Conservation (phyloP, 2,888 invertebrate species). For the Acrocera orbiculus region DNA sequence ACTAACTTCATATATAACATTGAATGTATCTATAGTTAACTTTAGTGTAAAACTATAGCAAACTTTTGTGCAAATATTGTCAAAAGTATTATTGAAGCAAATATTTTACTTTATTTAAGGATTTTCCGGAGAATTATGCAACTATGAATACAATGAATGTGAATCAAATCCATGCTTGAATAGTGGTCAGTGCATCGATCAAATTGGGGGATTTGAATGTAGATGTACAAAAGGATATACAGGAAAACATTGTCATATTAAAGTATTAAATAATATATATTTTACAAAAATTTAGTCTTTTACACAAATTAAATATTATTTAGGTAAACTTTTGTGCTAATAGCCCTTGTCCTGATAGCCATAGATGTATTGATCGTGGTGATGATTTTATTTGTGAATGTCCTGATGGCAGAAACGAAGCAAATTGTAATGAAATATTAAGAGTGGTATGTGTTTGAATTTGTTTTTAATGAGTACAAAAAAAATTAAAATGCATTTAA, state of each 20-base stretch:
- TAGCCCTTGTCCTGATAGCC: slow-evolving; percentile 48
- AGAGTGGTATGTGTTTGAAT: slow-evolving; percentile 44
- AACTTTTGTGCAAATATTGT: too few relatives aligned
- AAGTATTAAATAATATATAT: slow-evolving; percentile 37
- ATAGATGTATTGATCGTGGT: slow-evolving; percentile 53
- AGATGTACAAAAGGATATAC: slow-evolving; percentile 51
- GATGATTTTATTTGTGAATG: slow-evolving; percentile 60
- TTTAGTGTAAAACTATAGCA: too few relatives aligned
- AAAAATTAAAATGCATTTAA: too few relatives aligned
- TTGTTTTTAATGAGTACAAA: too few relatives aligned
- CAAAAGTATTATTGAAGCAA: too few relatives aligned
- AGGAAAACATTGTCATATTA: slow-evolving; percentile 50
- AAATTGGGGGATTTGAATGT: slow-evolving; percentile 48
- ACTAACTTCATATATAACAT: too few relatives aligned
- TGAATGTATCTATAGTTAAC: too few relatives aligned
- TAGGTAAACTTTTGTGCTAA: slow-evolving; percentile 53
- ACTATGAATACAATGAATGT: slow-evolving; percentile 59
- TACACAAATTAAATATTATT: neutral
- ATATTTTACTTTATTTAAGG: slow-evolving; percentile 37
- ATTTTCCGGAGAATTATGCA: slow-evolving; percentile 54
- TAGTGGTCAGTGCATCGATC: slow-evolving; percentile 57
- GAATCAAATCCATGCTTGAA: slow-evolving; percentile 56
- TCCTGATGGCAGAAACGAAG: slow-evolving; percentile 48
- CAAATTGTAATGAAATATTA: slow-evolving; percentile 47
- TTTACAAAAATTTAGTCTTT: too few relatives aligned